phyloP scores from a whole-genome alignment of 2,888 invertebrate species.

The Endotricha flammealis region DNA sequence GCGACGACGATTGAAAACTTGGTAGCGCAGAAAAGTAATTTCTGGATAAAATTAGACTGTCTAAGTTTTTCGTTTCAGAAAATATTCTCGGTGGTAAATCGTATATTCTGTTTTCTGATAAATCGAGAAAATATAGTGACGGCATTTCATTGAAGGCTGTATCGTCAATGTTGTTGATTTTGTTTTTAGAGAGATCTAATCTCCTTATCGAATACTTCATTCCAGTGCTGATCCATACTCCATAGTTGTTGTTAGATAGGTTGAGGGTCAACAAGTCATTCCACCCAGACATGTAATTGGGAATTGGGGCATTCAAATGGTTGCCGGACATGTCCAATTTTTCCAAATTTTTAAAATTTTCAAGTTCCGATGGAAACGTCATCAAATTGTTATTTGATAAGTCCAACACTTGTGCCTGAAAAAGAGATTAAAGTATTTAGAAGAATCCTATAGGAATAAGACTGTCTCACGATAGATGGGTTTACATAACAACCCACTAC shows the following conservation, averaged over 20 bases:
- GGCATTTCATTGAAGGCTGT: constrained; percentile 78
- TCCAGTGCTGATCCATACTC: constrained; percentile 49
- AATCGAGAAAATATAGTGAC: constrained; percentile 77
- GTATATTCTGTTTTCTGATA: constrained; percentile 83
- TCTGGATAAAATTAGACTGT: constrained; percentile 80
- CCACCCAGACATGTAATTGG: constrained; percentile 63
- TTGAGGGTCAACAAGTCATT: constrained; percentile 71
- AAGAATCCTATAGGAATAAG: too few species aligned
- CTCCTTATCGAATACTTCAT: constrained; percentile 56
- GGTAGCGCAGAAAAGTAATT: constrained; percentile 81
- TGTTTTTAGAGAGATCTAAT: constrained; percentile 83
- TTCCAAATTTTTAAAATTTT: constrained; percentile 67
- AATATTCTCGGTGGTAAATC: constrained; percentile 77
- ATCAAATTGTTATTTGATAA: constrained; percentile 80
- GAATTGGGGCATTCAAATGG: constrained; percentile 62
- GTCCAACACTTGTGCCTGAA: constrained; percentile 81
- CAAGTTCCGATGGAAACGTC: constrained; percentile 73
- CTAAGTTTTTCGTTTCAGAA: constrained; percentile 73
- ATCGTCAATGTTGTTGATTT: constrained; percentile 77
- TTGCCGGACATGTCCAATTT: constrained; percentile 71
- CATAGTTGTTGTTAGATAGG: constrained; percentile 78
- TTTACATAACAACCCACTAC: too few species aligned
- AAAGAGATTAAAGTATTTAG: too few species aligned
- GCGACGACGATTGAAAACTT: constrained; percentile 74
- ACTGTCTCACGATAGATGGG: too few species aligned